Conservation (phyloP, 2,113 vertebrate genomes). For the Falcunculus frontatus region DNA sequence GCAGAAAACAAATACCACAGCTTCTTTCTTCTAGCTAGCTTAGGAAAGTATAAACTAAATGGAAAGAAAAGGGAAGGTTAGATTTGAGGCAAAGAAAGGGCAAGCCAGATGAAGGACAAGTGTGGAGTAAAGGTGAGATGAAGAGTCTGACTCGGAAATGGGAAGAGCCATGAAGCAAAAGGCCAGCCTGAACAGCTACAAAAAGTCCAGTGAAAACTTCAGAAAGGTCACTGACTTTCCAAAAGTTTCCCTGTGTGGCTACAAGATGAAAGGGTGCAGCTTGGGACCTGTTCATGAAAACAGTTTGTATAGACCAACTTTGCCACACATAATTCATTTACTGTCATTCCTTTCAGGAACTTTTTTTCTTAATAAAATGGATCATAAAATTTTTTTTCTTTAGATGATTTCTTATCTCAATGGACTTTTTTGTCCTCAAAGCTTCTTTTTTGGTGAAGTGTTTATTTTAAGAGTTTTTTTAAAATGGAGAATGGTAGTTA, state of each 20-base stretch:
- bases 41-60: neutral
- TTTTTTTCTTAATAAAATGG: neutral
- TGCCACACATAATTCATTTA: neutral
- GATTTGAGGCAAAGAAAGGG: neutral
- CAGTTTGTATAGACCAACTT: neutral
- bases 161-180: neutral
- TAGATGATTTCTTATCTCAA: neutral
- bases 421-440: neutral
- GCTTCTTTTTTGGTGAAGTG: neutral
- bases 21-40: neutral
- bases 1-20: neutral
- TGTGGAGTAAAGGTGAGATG: neutral
- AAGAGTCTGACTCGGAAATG: neutral
- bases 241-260: neutral
- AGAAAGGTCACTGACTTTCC: neutral
- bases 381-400: neutral
- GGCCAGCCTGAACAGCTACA: neutral
- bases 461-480: neutral
- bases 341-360: neutral
- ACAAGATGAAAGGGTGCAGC: neutral
- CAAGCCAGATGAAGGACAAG: neutral
- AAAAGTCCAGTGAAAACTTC: neutral
- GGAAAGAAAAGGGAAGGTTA: neutral
- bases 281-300: neutral
- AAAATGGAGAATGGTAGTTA: neutral